A percentile compares a stretch with the other conserved stretches of the same genome.
These are phyloP conservation scores for Pluvianellus socialis DNA, from an alignment of 2,113 vertebrate species.

Conservation along the genomic window DNA sequence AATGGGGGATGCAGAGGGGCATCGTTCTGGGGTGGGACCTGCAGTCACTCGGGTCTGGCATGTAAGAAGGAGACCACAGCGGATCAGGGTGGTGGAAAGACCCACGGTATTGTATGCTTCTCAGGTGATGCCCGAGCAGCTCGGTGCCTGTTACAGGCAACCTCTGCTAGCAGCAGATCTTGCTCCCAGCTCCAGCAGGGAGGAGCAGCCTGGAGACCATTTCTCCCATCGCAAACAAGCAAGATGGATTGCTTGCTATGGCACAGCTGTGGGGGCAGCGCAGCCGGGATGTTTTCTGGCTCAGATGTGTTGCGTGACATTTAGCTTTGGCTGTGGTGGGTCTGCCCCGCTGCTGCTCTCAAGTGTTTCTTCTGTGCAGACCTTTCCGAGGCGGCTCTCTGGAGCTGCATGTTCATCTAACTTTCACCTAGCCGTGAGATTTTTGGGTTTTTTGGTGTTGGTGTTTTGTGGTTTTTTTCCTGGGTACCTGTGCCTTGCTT, in stretches of 20 bases:
- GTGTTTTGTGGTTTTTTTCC: no score
- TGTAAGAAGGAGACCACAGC: neutral
- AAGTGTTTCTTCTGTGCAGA: neutral
- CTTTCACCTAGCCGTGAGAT: neutral
- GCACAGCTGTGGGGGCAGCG: fast-evolving
- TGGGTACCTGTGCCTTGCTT: neutral
- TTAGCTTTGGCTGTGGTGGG: neutral
- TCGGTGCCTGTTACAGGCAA: neutral
- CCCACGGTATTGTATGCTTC: neutral
- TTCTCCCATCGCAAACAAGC: neutral
- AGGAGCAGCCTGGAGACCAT: neutral
- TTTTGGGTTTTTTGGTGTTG: no score
- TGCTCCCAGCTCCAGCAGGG: neutral
- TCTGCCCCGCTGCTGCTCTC: neutral
- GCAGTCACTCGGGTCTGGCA: neutral
- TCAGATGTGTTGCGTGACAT: neutral
- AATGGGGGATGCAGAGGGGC: neutral
- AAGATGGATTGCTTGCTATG: neutral
- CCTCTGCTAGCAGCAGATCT: neutral
- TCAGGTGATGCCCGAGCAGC: neutral
- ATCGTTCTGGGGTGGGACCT: neutral
- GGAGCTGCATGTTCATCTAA: neutral
- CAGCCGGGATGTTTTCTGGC: neutral
- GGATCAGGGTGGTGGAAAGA: neutral
- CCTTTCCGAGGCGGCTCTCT: fast-evolving